Percentiles rank a stretch among this genome's conserved stretches.
Conservation (phyloP, 2,888 invertebrate genomes). For the Gordius sp. region DNA sequence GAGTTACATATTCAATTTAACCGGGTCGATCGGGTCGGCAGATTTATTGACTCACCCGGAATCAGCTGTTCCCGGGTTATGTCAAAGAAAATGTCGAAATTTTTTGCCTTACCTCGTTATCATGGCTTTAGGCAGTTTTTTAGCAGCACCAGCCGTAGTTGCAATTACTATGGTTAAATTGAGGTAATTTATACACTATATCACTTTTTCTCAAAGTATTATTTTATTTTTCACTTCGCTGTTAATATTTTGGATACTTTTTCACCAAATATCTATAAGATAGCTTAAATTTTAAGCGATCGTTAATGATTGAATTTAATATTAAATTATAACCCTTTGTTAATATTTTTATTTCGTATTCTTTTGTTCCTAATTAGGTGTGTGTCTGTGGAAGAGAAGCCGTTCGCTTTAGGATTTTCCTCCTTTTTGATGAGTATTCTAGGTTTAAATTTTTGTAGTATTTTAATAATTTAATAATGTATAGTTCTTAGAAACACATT, state of each 20-base stretch:
- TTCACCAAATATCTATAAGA: no score
- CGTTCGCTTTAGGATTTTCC: slow-evolving; percentile 14
- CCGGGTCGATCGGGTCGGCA: no score
- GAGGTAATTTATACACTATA: not conserved
- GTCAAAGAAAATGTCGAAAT: not conserved
- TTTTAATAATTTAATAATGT: no score
- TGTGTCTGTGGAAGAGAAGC: slow-evolving; percentile 1
- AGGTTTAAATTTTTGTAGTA: not conserved
- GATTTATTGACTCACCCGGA: not conserved
- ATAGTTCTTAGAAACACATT: no score
- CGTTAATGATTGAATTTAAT: no score
- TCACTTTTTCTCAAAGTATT: no score
- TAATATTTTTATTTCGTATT: no score
- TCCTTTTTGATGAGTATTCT: slow-evolving; percentile 3
- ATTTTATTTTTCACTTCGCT: no score
- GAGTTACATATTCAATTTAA: not conserved
- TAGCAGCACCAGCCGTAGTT: not conserved
- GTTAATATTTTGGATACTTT: no score
- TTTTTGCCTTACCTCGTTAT: slow-evolving; percentile 1
- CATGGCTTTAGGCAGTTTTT: slow-evolving; percentile 3
- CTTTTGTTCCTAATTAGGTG: not conserved
- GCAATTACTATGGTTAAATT: slow-evolving; percentile 6
- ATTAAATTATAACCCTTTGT: no score
- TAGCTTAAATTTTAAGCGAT: no score
- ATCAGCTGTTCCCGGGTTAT: not conserved